Evolutionary conservation across 2,113 vertebrate species (phyloP), one percentile per base, ranked within the genome.

Genomic region (Ornithorhynchus anatinus): DNA sequence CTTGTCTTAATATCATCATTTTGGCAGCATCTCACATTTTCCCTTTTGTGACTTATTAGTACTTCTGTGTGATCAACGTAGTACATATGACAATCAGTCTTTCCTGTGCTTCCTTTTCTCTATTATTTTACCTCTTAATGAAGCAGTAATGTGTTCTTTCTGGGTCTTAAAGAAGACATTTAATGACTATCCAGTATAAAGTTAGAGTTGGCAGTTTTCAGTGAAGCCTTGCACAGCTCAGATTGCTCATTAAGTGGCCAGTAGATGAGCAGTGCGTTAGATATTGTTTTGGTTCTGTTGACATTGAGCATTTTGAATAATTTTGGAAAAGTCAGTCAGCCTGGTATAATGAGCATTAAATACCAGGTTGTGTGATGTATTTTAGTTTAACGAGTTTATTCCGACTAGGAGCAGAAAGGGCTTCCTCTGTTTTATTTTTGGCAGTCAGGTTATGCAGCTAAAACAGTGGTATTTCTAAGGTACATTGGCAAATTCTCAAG

Each of bases 301-400:
- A 58, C 79, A 51, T 45, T 51, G 42, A 75, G 65, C 36, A 22
- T 82, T 81, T 84, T 67, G 61, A 84, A 85, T 74, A 77, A 81
- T 82, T 76, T 36, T 57, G 73, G 78, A 43, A 58, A 75, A 73
- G 75, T 72, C 59, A 77, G 39, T 67, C 64, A 33, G 29, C 56
- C 85, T 84, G 75, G 72, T 72, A 71, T 69, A 3, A 19, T 53
- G 59, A 64, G 54, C 72, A 77, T 81, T 11, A 4, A 79, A 62
- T 61, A 82, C 23, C 75, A 63, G 70, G 79, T 51, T 72, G 83
- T 27, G 23, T 75, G 35, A 61, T 77, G 42, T 39, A 58, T 32
- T 33, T 22, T 45, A 72, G 39, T 44, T 59, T 61, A 68, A 44
- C 47, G 40, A 54, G 7, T 67, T 70, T 60, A 38, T 89, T 80